These are phyloP conservation scores for Stratiomys singularior DNA, from an alignment of 2,888 invertebrate species.

Conservation along the genomic window DNA sequence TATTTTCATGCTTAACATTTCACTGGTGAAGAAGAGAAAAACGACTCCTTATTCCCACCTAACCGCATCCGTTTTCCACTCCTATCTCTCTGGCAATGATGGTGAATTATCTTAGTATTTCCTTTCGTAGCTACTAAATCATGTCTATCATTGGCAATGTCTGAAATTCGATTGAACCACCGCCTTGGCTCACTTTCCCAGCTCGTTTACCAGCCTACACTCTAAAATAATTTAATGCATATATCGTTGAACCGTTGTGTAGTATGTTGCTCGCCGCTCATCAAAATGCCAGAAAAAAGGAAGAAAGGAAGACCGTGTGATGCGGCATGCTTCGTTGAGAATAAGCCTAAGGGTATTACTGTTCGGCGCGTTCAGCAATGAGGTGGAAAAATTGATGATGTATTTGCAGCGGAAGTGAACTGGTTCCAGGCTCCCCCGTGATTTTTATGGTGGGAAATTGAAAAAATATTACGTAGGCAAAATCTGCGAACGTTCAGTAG, in stretches of 20 bases:
- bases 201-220: background rate
- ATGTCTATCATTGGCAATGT: conserved; percentile 33
- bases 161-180: conserved; percentile 25
- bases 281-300: background rate
- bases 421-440: background rate
- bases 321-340: background rate
- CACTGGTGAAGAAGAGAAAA: background rate
- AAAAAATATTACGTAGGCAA: too few relatives aligned
- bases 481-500: too few relatives aligned
- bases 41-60: background rate
- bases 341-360: background rate
- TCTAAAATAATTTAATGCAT: conserved; percentile 20
- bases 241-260: background rate
- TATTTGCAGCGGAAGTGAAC: conserved; percentile 8
- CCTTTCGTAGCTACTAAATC: conserved; percentile 25
- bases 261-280: background rate
- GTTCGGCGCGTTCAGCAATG: background rate
- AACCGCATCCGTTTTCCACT: background rate
- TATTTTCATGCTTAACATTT: background rate
- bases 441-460: background rate
- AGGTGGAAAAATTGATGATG: conserved; percentile 14
- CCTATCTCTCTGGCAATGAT: background rate
- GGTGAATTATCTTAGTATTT: conserved; percentile 6
- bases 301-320: background rate
- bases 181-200: too few relatives aligned